A percentile compares a stretch with the other conserved stretches of the same genome.
Evolutionary conservation across 2,797 vertebrate genomes (phyloP).

Genomic region (Malurus splendens): DNA sequence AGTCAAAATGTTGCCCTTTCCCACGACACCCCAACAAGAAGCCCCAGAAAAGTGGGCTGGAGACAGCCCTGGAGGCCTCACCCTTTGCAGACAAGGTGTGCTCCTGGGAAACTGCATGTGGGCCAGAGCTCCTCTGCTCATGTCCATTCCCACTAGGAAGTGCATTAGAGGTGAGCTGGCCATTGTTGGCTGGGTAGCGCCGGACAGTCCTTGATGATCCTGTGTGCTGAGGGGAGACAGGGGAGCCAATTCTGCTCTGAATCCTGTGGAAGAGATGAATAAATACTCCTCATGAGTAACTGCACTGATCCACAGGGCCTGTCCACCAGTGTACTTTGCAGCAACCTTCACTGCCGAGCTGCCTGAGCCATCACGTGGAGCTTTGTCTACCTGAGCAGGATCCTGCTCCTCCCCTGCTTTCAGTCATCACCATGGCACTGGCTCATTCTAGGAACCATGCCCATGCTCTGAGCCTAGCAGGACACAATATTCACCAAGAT

Average conservation of each 20-base stretch:
- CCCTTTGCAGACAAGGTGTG: slow-evolving; percentile 74
- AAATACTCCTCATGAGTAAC: neutral
- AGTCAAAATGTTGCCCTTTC: neutral
- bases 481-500: neutral
- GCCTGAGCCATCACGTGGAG: neutral
- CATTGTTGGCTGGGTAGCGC: slow-evolving; percentile 79
- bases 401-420: neutral
- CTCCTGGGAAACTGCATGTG: slow-evolving; percentile 57
- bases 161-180: slow-evolving; percentile 86
- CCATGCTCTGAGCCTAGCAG: neutral
- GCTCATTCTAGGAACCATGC: neutral
- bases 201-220: slow-evolving; percentile 84
- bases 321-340: neutral
- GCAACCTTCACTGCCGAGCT: neutral
- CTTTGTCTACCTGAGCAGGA: neutral
- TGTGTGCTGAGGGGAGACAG: slow-evolving; percentile 71
- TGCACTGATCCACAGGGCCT: neutral
- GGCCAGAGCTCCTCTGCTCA: slow-evolving; percentile 58
- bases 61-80: slow-evolving; percentile 53
- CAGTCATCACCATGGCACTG: neutral
- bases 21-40: neutral
- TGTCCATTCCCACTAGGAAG: slow-evolving; percentile 71
- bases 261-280: slow-evolving; percentile 69
- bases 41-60: neutral
- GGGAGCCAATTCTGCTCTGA: slow-evolving; percentile 79